Evolutionary conservation across 2,888 invertebrate genomes (phyloP).

Genomic region (Zaprionus obscuricornis): DNA sequence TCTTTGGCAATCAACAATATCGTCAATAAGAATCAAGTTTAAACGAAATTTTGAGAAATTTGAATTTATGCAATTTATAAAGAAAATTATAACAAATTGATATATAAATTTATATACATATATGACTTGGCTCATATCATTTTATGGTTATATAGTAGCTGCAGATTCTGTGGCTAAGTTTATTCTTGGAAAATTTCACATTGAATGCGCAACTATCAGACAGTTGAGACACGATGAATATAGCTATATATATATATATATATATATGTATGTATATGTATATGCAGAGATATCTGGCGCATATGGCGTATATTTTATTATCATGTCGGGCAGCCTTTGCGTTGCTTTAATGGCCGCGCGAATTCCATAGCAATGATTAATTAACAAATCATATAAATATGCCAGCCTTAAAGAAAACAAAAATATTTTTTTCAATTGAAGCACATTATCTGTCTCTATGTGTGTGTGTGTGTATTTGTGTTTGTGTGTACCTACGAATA

Average conservation of each 20-base stretch:
- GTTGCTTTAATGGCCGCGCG: slow-evolving; percentile 58
- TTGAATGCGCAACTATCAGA: slow-evolving; percentile 53
- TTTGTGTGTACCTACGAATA: slow-evolving; percentile 23
- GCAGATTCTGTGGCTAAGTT: slow-evolving; percentile 22
- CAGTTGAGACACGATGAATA: slow-evolving; percentile 43
- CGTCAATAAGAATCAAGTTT: no score
- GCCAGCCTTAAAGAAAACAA: slow-evolving; percentile 52
- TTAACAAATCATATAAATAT: slow-evolving; percentile 65
- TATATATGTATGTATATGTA: slow-evolving; percentile 8
- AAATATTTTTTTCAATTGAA: slow-evolving; percentile 58
- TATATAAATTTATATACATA: no score
- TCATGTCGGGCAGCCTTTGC: slow-evolving; percentile 48
- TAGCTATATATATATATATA: slow-evolving; percentile 5
- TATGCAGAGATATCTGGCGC: slow-evolving; percentile 31
- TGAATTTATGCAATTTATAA: no score
- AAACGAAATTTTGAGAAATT: no score
- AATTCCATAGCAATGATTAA: slow-evolving; percentile 74
- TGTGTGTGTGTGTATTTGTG: slow-evolving; percentile 5
- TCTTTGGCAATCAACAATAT: no score
- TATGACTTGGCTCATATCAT: no score
- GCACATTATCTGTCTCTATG: slow-evolving; percentile 32
- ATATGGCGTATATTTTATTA: slow-evolving; percentile 65
- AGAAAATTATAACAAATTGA: no score
- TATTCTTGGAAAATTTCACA: slow-evolving; percentile 51
- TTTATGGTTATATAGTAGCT: no score